phyloP scores from a whole-genome alignment of 1,140 invertebrate species.

The Drosophila trapezifrons region DNA sequence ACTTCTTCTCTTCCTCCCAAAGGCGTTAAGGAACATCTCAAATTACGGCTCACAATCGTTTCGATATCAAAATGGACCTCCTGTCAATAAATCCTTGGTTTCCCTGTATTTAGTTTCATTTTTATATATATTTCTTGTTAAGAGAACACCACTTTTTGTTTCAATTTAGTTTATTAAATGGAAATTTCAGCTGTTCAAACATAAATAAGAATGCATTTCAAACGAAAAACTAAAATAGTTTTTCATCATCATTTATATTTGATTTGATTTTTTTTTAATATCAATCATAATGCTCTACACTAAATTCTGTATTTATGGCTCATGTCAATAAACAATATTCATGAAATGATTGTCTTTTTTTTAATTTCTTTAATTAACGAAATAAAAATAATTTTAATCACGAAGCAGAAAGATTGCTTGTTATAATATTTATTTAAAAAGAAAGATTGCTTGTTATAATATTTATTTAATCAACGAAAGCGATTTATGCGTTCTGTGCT shows the following conservation, averaged over 20 bases:
- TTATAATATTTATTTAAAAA: too few species aligned
- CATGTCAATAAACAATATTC: too few species aligned
- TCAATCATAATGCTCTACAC: too few species aligned
- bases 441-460: too few species aligned
- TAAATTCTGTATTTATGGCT: too few species aligned
- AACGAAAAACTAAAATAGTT: neutral
- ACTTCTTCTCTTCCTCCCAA: slow-evolving; percentile 9
- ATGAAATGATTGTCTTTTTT: too few species aligned
- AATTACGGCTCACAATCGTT: slow-evolving; percentile 7
- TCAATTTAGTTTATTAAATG: slow-evolving; percentile 1
- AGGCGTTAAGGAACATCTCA: slow-evolving; percentile 22
- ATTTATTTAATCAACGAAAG: too few species aligned
- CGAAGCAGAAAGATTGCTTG: too few species aligned
- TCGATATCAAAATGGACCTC: neutral
- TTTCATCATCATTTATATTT: neutral
- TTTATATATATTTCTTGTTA: neutral
- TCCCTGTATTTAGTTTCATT: neutral
- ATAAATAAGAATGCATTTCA: neutral
- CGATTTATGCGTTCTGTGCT: too few species aligned
- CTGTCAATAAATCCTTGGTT: neutral
- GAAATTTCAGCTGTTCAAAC: neutral
- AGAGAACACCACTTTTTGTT: neutral
- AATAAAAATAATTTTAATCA: too few species aligned
- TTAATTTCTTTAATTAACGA: too few species aligned
- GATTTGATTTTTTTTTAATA: too few species aligned